These are phyloP conservation scores for Meleagris gallopavo DNA, from an alignment of 2,113 vertebrate species.

Conservation along the genomic window DNA sequence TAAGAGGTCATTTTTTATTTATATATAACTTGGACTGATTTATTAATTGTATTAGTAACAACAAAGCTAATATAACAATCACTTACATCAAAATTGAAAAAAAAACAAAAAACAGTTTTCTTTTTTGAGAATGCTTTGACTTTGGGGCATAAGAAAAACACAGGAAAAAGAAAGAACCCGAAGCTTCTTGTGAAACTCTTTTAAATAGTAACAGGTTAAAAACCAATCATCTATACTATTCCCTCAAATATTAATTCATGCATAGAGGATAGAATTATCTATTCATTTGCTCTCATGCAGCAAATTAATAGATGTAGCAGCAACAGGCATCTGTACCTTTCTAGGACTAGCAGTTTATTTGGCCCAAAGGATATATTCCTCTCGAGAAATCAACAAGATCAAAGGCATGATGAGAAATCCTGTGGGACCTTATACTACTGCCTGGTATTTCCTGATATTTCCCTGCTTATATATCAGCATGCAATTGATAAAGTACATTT, in stretches of 20 bases:
- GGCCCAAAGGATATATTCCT: neutral
- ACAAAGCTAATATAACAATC: neutral
- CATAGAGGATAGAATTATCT: conserved; percentile 24
- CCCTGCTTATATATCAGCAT: neutral
- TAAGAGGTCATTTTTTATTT: neutral
- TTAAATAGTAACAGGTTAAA: neutral
- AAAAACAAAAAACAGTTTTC: neutral
- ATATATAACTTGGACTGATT: neutral
- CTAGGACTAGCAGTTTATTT: neutral
- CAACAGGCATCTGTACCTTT: conserved; percentile 12
- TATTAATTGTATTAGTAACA: neutral
- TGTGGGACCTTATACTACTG: neutral
- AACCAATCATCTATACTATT: neutral
- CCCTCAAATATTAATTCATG: neutral
- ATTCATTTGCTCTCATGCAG: conserved; percentile 10
- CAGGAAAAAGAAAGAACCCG: neutral
- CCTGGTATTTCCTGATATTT: neutral
- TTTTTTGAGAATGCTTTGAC: neutral
- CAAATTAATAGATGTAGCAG: conserved; percentile 36
- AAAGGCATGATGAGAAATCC: neutral
- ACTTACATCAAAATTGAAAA: neutral
- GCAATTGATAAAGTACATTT: neutral
- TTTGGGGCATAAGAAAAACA: neutral
- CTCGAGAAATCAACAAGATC: neutral
- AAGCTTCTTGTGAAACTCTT: neutral